Percentiles rank a stretch among this genome's conserved stretches.
phyloP scores from a whole-genome alignment of 2,113 vertebrate species.

The Corapipo altera region DNA sequence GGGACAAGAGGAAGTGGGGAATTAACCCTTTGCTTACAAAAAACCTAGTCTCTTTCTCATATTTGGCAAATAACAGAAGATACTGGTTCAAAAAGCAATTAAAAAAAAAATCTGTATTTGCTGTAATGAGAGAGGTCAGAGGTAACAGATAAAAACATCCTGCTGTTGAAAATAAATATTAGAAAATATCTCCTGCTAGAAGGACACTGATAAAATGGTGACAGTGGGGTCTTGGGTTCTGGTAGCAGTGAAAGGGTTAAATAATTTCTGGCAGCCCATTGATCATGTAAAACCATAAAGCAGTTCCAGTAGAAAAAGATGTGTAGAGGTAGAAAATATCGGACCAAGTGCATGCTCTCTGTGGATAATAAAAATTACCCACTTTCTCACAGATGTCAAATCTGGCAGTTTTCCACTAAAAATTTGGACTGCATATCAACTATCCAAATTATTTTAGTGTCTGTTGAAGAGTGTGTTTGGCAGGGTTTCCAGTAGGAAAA shows the following conservation, averaged over 20 bases:
- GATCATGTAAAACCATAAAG: constrained; percentile 47
- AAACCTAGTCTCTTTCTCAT: background rate
- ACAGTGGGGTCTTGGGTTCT: background rate
- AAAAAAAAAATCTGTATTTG: background rate
- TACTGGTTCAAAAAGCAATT: background rate
- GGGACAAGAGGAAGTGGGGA: background rate
- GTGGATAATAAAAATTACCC: constrained; percentile 81
- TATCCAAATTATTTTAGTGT: constrained; percentile 83
- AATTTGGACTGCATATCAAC: constrained; percentile 82
- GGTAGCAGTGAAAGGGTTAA: constrained; percentile 64
- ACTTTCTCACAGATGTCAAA: constrained; percentile 84
- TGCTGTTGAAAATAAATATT: background rate
- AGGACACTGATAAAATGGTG: background rate
- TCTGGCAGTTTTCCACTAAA: constrained; percentile 82
- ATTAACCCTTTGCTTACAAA: background rate
- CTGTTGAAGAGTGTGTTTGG: constrained; percentile 79
- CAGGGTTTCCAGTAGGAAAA: constrained; percentile 76
- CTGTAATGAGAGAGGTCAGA: background rate
- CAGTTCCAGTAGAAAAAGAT: constrained; percentile 62
- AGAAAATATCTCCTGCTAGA: background rate
- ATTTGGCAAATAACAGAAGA: background rate
- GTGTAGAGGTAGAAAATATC: constrained; percentile 72
- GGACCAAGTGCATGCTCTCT: constrained; percentile 72
- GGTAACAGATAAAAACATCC: background rate
- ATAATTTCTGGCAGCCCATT: constrained; percentile 46